Evolutionary conservation across 2,113 vertebrate genomes (phyloP).

Genomic region (Meleagris gallopavo): DNA sequence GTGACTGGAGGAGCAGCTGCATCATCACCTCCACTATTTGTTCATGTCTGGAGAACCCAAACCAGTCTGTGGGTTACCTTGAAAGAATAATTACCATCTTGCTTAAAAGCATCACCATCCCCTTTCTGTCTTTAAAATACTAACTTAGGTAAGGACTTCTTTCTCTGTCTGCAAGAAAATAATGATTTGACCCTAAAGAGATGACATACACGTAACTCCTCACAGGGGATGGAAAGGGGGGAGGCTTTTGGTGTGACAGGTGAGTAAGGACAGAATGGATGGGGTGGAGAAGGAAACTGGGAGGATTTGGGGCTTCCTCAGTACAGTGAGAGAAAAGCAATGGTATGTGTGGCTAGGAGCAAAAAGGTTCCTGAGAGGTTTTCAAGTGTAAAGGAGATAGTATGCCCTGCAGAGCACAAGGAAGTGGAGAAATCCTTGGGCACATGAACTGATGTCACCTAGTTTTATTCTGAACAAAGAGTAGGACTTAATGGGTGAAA

Average conservation of each 20-base stretch:
- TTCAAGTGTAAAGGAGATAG: neutral
- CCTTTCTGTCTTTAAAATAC: neutral
- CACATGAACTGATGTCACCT: neutral
- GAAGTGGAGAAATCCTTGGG: neutral
- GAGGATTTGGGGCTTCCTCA: neutral
- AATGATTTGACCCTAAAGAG: neutral
- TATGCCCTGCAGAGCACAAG: neutral
- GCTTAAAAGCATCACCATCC: neutral
- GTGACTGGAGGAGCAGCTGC: neutral
- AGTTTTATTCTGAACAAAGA: neutral
- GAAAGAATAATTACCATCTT: neutral
- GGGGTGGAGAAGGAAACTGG: neutral
- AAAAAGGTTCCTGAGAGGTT: neutral
- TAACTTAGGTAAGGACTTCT: neutral
- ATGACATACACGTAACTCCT: neutral
- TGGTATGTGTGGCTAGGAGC: neutral
- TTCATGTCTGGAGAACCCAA: neutral
- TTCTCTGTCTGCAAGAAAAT: neutral
- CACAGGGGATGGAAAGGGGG: neutral
- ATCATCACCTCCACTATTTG: neutral
- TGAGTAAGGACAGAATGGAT: neutral
- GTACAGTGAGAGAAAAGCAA: neutral
- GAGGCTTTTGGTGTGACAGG: neutral
- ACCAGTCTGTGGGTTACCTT: neutral
- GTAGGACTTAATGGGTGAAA: neutral